Evolutionary conservation across 2,888 invertebrate genomes (phyloP), one percentile per base, ranked within the genome.

Genomic region (Chloromyia formosa): DNA sequence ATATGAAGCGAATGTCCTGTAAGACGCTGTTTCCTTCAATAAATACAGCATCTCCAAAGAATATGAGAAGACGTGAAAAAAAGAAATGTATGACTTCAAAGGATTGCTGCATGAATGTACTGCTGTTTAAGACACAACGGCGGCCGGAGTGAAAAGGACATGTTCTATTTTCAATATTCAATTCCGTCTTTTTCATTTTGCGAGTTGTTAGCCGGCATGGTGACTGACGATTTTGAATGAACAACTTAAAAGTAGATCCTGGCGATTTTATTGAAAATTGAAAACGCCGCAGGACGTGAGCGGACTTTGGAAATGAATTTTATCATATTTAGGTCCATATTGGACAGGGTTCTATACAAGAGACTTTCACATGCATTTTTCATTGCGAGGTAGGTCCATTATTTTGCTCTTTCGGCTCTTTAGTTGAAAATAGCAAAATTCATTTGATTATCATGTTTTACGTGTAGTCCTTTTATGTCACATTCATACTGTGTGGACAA

Each of bases 251-350:
- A 56, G 71, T 40, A 54, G 7, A 7, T 35, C 27, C 27, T 68
- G 66, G 75, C 71, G 75, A 74, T 76, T 77, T 78, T 77, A 79
- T 78, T 77, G 78, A 74, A 78, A 77, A 78, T 77, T 78, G 77
- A 78, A 77, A 77, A 76, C 77, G 74, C 78, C 75, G 60, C 78
- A 77, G 78, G 79, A 79, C 78, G 78, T 79, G 78, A 77, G 73
- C 73, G 77, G 77, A 79, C 78, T 78, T 58, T 56, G 61, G 69
- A 75, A 71, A 77, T 62, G 40, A 62, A 54, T 69, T 69, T 54
- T 69, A 69, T 56, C 56, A 54, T 69, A 69, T 69, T 69, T 56
- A 27, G 35, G 18, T 54, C 27, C 14, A 27, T 27, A 20, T 69
- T 53, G 54, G 35, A 23, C 54, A 35, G 27, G 27, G 3, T 35